Percentiles rank a stretch among this genome's conserved stretches.
These are phyloP conservation scores for Lasioglossum baleicum DNA, from an alignment of 1,140 invertebrate species.

Conservation along the genomic window DNA sequence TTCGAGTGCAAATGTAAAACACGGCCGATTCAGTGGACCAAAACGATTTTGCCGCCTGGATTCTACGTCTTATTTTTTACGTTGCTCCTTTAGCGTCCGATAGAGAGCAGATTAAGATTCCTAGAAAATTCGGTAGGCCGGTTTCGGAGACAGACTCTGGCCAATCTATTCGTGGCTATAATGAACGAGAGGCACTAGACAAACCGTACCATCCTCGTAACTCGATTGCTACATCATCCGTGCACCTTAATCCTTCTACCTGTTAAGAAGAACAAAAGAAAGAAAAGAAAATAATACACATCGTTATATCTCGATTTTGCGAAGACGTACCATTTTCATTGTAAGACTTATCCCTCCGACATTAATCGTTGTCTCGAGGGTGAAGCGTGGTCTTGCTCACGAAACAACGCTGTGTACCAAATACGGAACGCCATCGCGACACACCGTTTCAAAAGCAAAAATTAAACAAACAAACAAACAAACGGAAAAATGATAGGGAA, in stretches of 20 bases:
- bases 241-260: background rate
- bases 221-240: background rate
- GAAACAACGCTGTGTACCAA: background rate
- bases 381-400: background rate
- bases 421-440: background rate
- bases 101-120: conserved; percentile 7
- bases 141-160: background rate
- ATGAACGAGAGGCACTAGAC: conserved; percentile 14
- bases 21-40: conserved; percentile 50
- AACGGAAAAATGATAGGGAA: background rate
- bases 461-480: background rate
- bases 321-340: conserved; percentile 10
- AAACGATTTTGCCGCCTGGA: conserved; percentile 38
- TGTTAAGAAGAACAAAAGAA: background rate
- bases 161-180: conserved; percentile 23
- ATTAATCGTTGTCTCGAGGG: conserved; percentile 7
- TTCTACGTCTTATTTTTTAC: conserved; percentile 4
- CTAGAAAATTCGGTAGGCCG: conserved; percentile 10
- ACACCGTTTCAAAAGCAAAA: background rate
- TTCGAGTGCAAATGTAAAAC: conserved; percentile 19
- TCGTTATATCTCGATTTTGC: background rate
- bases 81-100: conserved; percentile 9
- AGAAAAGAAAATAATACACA: background rate
- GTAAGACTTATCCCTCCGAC: conserved; percentile 6
- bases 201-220: background rate